Evolutionary conservation across 1,140 invertebrate species (phyloP), one percentile per base, ranked within the genome.

Genomic region (Neocloeon triangulifer): DNA sequence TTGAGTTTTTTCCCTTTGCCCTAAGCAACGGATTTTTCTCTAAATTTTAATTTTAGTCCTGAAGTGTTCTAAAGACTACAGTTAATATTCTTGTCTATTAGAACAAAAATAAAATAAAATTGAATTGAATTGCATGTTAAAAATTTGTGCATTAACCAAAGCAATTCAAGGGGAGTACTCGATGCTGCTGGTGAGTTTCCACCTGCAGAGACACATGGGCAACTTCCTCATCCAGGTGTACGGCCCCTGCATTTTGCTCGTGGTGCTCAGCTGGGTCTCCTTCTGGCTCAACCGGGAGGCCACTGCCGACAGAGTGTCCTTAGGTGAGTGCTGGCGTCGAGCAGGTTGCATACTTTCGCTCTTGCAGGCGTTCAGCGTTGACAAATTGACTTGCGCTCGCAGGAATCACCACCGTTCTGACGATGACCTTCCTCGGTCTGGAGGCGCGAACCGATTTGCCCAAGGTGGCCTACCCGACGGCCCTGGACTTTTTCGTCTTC

Each of bases 271-370:
- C 1, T 89, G 81, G 81, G 79, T 89, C 0, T 81, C 79, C 6
- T 88, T 89, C 45, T 89, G 79, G 79, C 61, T 88, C 20, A 85
- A 86, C 49, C 52, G 81, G 30, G 81, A 88, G 53, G 82, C 82
- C 2, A 86, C 80, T 1, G 73, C 79, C 0, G 81, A 86, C 52
- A 55, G 82, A 39, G 74, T 86, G 0, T 77, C 76, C 0, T 52
- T 88, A 4, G 80, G 75, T 77, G n/a, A n/a, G n/a, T n/a, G n/a
- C n/a, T n/a, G n/a, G n/a, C n/a, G n/a, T n/a, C n/a, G n/a, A n/a
- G n/a, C n/a, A n/a, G n/a, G n/a, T n/a, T n/a, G n/a, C n/a, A n/a
- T n/a, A n/a, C n/a, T n/a, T n/a, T n/a, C n/a, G n/a, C n/a, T n/a
- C n/a, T n/a, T n/a, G n/a, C n/a, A n/a, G n/a, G n/a, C n/a, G n/a